A percentile compares a stretch with the other conserved stretches of the same genome.
Conservation (phyloP, 2,113 vertebrate genomes). For the Jacana jacana region DNA sequence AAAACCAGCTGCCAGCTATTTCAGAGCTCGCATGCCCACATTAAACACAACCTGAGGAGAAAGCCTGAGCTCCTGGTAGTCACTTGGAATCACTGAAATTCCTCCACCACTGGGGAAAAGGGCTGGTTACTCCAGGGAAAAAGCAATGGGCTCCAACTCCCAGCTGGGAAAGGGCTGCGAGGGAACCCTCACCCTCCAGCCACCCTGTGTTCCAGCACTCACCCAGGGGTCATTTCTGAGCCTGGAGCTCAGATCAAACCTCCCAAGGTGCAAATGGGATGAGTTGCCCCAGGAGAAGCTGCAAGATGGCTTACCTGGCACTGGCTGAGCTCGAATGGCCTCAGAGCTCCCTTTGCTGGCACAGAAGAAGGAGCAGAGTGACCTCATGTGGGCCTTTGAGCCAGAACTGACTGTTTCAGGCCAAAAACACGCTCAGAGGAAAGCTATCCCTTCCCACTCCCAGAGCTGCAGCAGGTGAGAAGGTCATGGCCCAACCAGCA, state of each 20-base stretch:
- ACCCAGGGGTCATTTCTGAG: rapidly evolving
- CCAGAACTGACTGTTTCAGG: background rate
- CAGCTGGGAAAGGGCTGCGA: background rate
- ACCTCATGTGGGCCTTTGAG: background rate
- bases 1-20: background rate
- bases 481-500: background rate
- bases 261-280: rapidly evolving
- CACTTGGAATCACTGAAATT: background rate
- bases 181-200: rapidly evolving
- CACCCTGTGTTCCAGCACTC: background rate
- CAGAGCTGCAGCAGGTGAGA: background rate
- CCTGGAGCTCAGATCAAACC: background rate
- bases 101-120: background rate
- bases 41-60: background rate
- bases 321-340: background rate
- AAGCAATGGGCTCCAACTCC: background rate
- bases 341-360: background rate
- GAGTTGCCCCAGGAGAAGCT: background rate
- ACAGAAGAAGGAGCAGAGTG: background rate
- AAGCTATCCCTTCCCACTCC: background rate
- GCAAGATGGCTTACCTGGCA: too few relatives aligned
- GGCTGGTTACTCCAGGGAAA: background rate
- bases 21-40: rapidly evolving
- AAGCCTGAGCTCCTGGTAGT: background rate
- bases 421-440: background rate